Conservation (phyloP, 92 coral and sea anemone species). For the Diadumene lineata region DNA sequence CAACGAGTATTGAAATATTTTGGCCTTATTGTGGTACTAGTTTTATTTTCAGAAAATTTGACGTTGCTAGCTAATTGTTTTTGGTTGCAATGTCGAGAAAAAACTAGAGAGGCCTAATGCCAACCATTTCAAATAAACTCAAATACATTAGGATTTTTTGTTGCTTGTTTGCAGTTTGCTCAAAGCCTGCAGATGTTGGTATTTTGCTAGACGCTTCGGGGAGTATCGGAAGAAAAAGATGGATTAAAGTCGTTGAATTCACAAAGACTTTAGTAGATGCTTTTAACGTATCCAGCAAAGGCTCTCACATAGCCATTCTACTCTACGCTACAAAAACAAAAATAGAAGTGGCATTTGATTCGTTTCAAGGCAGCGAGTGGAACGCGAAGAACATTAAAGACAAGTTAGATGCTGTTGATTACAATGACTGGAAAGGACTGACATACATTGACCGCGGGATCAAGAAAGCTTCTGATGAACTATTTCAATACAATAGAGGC, state of each 20-base stretch:
- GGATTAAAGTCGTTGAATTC: constrained; percentile 27
- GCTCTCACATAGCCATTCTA: constrained; percentile 28
- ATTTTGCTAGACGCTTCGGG: constrained; percentile 64
- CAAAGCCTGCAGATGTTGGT: constrained; percentile 55
- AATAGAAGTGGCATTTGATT: constrained; percentile 27
- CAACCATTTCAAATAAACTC: too few species aligned
- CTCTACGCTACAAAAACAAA: constrained; percentile 31
- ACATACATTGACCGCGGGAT: constrained; percentile 43
- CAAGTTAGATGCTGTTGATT: constrained; percentile 14
- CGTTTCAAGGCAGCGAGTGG: constrained; percentile 24
- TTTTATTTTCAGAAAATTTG: too few species aligned
- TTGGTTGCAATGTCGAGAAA: too few species aligned
- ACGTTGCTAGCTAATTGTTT: too few species aligned
- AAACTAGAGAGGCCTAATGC: too few species aligned
- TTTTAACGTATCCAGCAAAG: constrained; percentile 30
- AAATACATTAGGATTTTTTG: neutral
- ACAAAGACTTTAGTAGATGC: constrained; percentile 24
- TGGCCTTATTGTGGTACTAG: too few species aligned
- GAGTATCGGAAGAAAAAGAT: constrained; percentile 36
- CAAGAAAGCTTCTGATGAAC: constrained; percentile 29
- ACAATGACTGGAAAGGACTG: constrained; percentile 35
- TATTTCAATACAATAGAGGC: constrained; percentile 21
- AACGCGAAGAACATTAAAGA: constrained; percentile 31
- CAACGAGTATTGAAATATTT: too few species aligned
- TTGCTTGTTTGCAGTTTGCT: constrained; percentile 30